These are phyloP conservation scores for Python bivittatus DNA, from an alignment of 2,113 vertebrate species.

Conservation along the genomic window DNA sequence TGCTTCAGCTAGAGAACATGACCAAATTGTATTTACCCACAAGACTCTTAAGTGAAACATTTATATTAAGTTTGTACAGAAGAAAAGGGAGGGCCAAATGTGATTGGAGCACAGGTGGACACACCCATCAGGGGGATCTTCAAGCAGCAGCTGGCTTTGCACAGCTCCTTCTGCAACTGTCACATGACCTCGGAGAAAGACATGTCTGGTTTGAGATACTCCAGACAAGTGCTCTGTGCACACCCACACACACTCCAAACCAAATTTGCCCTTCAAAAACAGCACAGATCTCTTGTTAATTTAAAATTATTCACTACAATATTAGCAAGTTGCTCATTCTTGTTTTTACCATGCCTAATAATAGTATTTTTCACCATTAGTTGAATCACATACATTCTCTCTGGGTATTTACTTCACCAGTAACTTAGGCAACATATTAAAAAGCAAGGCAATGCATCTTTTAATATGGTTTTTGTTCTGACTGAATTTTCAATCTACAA, in stretches of 20 bases:
- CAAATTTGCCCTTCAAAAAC: not conserved
- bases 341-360: conserved; percentile 35
- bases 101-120: not conserved
- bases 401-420: not conserved
- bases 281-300: conserved; percentile 40
- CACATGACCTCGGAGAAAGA: not conserved
- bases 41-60: not conserved
- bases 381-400: conserved; percentile 17
- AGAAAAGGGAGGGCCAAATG: not conserved
- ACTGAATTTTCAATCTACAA: not conserved
- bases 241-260: not conserved
- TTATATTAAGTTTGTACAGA: conserved; percentile 42
- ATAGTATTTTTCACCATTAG: conserved; percentile 16
- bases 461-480: not conserved
- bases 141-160: not conserved
- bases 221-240: not conserved
- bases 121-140: not conserved
- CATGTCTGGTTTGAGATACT: not conserved
- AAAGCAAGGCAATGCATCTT: not conserved
- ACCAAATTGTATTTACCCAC: not conserved
- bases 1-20: not conserved
- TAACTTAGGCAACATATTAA: conserved; percentile 14
- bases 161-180: not conserved
- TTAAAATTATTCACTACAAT: conserved; percentile 56
- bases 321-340: conserved; percentile 54